A percentile compares a stretch with the other conserved stretches of the same genome.
Evolutionary conservation across 2,888 invertebrate species (phyloP).

Genomic region (Philereme transversata): DNA sequence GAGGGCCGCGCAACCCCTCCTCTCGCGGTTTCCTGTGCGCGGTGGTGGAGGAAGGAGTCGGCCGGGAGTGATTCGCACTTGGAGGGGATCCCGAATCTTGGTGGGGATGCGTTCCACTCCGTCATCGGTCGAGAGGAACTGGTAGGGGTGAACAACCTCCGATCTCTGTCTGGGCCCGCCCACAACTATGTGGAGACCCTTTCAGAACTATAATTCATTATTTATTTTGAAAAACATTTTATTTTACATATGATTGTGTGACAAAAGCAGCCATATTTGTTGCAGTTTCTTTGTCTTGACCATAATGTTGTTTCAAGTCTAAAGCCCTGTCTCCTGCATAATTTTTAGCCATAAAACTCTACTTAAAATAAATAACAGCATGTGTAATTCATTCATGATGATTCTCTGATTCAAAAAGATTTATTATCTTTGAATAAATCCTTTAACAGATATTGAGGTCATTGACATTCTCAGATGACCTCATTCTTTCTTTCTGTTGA

Average conservation of each 20-base stretch:
- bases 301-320: conserved; percentile 1
- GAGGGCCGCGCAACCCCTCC: conserved; percentile 70
- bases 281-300: conserved; percentile 59
- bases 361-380: background rate
- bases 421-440: conserved; percentile 7
- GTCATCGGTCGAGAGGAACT: conserved; percentile 70
- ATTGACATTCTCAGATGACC: conserved; percentile 52
- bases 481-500: conserved; percentile 52
- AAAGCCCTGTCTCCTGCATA: background rate
- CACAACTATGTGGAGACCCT: conserved; percentile 55
- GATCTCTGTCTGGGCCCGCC: conserved; percentile 63
- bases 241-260: conserved; percentile 60
- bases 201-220: conserved; percentile 43
- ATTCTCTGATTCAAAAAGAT: too few species aligned
- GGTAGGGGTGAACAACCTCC: conserved; percentile 83
- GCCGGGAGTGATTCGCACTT: conserved; percentile 82
- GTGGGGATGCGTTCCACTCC: conserved; percentile 81
- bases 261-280: conserved; percentile 61
- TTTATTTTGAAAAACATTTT: background rate
- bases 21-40: conserved; percentile 72
- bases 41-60: conserved; percentile 80
- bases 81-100: conserved; percentile 82
- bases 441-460: conserved; percentile 42
- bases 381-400: background rate
- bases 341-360: background rate